Conservation (phyloP, 2,888 invertebrate species). For the Drosophila pseudotakahashii region DNA sequence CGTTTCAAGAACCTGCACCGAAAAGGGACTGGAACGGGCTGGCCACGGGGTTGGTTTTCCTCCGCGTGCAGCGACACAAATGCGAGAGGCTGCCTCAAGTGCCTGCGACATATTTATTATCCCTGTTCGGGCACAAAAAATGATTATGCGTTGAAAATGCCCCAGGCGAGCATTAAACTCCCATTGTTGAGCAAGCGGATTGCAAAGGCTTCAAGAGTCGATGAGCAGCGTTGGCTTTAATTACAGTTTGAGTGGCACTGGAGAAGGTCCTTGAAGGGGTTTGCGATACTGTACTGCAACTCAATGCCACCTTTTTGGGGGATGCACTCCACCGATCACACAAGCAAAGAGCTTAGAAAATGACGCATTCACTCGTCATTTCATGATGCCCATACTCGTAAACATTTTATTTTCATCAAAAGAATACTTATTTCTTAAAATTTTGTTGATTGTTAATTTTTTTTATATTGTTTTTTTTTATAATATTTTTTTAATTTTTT, state of each 20-base stretch:
- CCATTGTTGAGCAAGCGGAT: constrained; percentile 28
- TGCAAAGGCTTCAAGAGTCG: constrained; percentile 30
- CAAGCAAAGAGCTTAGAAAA: constrained; percentile 1
- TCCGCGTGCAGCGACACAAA: constrained; percentile 58
- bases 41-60: constrained; percentile 24
- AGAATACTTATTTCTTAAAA: no score
- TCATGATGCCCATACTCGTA: not conserved
- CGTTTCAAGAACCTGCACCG: constrained; percentile 63
- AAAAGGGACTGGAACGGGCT: constrained; percentile 27
- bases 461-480: no score
- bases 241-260: constrained; percentile 59
- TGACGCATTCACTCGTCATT: not conserved
- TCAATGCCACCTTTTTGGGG: constrained; percentile 6
- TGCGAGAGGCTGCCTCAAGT: constrained; percentile 66
- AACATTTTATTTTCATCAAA: not conserved
- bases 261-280: constrained; percentile 15
- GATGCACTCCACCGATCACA: constrained; percentile 10
- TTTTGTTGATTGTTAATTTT: no score
- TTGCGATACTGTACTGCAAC: constrained; percentile 4
- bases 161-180: constrained; percentile 54
- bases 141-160: constrained; percentile 48
- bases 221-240: constrained; percentile 50
- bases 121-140: constrained; percentile 42
- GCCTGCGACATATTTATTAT: constrained; percentile 72
- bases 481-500: no score